A percentile compares a stretch with the other conserved stretches of the same genome.
Conservation (phyloP, 2,113 vertebrate genomes). For the Passer montanus region DNA sequence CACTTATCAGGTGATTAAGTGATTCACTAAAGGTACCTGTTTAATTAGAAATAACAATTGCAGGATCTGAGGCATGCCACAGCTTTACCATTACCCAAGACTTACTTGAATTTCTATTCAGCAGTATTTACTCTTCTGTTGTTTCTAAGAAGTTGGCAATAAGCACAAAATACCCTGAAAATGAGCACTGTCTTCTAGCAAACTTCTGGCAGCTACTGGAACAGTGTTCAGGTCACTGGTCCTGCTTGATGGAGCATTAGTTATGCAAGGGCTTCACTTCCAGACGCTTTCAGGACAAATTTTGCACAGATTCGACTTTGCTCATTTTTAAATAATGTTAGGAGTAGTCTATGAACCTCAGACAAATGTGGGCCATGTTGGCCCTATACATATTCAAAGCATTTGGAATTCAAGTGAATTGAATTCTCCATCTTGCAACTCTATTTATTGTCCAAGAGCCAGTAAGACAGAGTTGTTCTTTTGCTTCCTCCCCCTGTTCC, state of each 20-base stretch:
- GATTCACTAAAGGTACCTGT: background rate
- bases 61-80: background rate
- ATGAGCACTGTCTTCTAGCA: background rate
- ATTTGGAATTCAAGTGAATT: background rate
- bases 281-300: background rate
- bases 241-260: background rate
- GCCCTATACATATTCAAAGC: background rate
- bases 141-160: background rate
- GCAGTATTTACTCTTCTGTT: background rate
- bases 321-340: background rate
- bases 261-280: background rate
- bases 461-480: background rate
- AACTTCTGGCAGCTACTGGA: background rate
- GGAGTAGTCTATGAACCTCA: background rate
- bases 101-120: background rate
- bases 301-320: background rate
- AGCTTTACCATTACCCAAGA: background rate
- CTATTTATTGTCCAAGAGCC: background rate
- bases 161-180: background rate
- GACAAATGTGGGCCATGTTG: background rate
- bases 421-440: background rate
- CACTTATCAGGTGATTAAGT: background rate
- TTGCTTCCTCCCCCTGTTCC: background rate
- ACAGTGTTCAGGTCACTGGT: background rate
- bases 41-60: background rate